Conservation (phyloP, 1,140 invertebrate genomes). For the Lasioglossum albipes region DNA sequence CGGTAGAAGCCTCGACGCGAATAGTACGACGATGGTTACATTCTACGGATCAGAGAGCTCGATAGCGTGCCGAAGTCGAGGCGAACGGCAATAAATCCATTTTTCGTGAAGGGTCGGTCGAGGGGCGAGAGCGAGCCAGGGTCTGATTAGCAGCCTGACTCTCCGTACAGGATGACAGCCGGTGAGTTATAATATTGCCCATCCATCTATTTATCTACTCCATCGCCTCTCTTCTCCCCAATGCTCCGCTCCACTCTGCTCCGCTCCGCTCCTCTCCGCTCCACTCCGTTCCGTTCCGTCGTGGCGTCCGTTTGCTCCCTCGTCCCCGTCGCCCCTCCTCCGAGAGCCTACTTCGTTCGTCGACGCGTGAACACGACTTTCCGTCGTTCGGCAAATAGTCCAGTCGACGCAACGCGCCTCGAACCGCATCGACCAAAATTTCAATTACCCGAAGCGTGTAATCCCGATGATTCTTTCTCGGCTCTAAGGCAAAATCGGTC, state of each 20-base stretch:
- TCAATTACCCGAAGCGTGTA: too few relatives aligned
- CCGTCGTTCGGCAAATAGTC: slow-evolving; percentile 48
- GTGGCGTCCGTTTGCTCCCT: slow-evolving; percentile 42
- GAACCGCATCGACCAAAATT: neutral
- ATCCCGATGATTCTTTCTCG: too few relatives aligned
- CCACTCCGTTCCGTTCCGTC: slow-evolving; percentile 44
- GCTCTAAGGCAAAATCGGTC: too few relatives aligned
- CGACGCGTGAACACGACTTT: slow-evolving; percentile 25
- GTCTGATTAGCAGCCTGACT: slow-evolving; percentile 80
- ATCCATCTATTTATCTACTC: slow-evolving; percentile 80
- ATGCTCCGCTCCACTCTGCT: slow-evolving; percentile 35
- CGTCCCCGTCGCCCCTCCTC: slow-evolving; percentile 4
- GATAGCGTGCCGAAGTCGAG: slow-evolving; percentile 81
- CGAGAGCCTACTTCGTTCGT: neutral
- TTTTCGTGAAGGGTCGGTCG: slow-evolving; percentile 79
- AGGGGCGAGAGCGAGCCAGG: slow-evolving; percentile 73
- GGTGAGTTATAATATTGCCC: slow-evolving; percentile 80
- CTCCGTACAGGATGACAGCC: slow-evolving; percentile 79
- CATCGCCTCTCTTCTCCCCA: slow-evolving; percentile 64
- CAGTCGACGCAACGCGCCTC: neutral
- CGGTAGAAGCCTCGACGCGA: slow-evolving; percentile 60
- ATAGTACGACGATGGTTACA: slow-evolving; percentile 75
- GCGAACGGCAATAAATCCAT: slow-evolving; percentile 81
- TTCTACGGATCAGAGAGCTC: slow-evolving; percentile 80
- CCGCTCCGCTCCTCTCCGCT: slow-evolving; percentile 69